phyloP scores from a whole-genome alignment of 2,113 vertebrate species.

The Aviceda subcristata region DNA sequence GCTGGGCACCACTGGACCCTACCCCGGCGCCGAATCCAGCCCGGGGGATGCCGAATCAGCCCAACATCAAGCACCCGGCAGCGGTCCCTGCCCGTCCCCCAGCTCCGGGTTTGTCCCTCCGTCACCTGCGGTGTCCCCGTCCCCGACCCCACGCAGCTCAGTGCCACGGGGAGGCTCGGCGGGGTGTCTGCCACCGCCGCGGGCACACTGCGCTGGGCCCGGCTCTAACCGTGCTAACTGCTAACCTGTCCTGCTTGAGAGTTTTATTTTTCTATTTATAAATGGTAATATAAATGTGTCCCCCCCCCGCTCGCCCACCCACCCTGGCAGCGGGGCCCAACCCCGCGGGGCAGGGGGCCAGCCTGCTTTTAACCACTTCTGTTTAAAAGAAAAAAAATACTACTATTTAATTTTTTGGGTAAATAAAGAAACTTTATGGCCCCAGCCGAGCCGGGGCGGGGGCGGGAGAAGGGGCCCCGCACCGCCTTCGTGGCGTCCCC shows the following conservation, averaged over 20 bases:
- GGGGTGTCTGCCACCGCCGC: fast-evolving
- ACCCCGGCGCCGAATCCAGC: background rate
- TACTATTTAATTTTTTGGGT: too few species aligned
- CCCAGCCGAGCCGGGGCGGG: background rate
- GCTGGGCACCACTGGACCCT: background rate
- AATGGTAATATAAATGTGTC: slow-evolving; percentile 80
- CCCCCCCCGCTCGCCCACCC: fast-evolving
- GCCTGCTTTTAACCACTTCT: too few species aligned
- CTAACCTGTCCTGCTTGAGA: slow-evolving; percentile 42
- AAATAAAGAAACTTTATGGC: too few species aligned
- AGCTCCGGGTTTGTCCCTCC: background rate
- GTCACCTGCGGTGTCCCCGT: background rate
- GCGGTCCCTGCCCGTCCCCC: fast-evolving
- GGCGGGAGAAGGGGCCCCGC: background rate
- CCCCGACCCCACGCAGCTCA: background rate
- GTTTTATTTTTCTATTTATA: slow-evolving; percentile 84
- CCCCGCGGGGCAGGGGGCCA: too few species aligned
- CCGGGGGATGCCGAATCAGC: background rate
- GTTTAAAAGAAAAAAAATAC: too few species aligned
- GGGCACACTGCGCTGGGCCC: background rate
- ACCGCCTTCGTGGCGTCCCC: background rate
- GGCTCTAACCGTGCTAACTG: slow-evolving; percentile 8
- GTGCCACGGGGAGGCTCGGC: fast-evolving
- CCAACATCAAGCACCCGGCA: background rate
- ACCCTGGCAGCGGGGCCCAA: too few species aligned